These are phyloP conservation scores for Chitala chitala DNA, from an alignment of 2,113 vertebrate genomes.

Conservation along the genomic window DNA sequence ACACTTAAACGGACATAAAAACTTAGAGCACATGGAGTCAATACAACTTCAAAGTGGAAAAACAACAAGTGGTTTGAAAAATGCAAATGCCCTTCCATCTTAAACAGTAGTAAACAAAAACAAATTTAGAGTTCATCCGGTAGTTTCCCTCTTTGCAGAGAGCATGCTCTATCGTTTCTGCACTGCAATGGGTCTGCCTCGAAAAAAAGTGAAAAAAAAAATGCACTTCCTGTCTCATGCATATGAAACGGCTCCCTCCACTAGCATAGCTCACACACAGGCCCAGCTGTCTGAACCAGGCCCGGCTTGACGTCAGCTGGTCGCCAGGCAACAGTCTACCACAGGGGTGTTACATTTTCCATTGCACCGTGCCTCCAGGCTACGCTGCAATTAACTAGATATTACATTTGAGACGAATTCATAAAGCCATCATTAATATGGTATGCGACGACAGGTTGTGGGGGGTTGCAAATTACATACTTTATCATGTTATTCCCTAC, in stretches of 20 bases:
- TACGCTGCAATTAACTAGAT: conserved; percentile 32
- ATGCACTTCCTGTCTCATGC: conserved; percentile 48
- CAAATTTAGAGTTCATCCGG: conserved; percentile 42
- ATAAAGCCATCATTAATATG: background rate
- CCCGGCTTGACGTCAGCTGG: conserved; percentile 70
- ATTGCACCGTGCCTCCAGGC: conserved; percentile 53
- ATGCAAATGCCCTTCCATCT: conserved; percentile 18
- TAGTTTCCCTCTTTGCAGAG: conserved; percentile 50
- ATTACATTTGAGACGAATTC: conserved; percentile 12
- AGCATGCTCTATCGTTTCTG: conserved; percentile 10
- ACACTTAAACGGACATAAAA: no score
- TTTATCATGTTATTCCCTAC: background rate
- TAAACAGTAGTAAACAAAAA: conserved; percentile 31
- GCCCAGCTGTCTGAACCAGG: conserved; percentile 69
- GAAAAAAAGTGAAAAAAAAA: conserved; percentile 27
- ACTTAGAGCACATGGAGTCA: background rate
- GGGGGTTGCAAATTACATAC: background rate
- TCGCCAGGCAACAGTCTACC: conserved; percentile 59
- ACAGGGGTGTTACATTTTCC: conserved; percentile 71
- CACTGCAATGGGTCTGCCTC: conserved; percentile 29
- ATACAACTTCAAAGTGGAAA: conserved; percentile 11
- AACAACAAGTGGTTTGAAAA: conserved; percentile 21
- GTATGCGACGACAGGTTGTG: background rate
- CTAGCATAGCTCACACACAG: conserved; percentile 34
- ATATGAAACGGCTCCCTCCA: conserved; percentile 38